A percentile compares a stretch with the other conserved stretches of the same genome.
Conservation (phyloP, 2,113 vertebrate species). For the Mormoops blainvillei region DNA sequence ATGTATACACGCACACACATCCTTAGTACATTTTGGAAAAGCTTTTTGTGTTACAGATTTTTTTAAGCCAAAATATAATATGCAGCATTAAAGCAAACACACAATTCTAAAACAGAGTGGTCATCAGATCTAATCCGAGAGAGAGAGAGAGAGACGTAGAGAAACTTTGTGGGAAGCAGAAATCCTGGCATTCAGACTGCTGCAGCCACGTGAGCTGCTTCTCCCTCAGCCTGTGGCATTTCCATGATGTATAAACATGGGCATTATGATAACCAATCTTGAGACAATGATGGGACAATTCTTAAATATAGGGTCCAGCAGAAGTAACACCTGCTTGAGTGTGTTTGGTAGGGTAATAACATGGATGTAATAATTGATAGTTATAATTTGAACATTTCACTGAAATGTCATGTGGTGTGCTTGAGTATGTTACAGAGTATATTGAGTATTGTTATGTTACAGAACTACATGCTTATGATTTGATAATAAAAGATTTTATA, state of each 20-base stretch:
- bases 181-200: not conserved
- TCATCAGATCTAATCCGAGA: not conserved
- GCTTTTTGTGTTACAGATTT: not conserved
- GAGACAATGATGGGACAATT: not conserved
- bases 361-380: too few relatives aligned
- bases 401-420: too few relatives aligned
- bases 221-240: not conserved
- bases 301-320: not conserved
- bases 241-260: not conserved
- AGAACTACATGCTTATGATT: too few relatives aligned
- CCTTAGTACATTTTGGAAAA: not conserved
- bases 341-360: too few relatives aligned
- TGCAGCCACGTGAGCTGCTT: not conserved
- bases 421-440: too few relatives aligned
- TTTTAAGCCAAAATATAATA: not conserved
- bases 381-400: too few relatives aligned
- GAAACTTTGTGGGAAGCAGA: not conserved
- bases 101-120: not conserved
- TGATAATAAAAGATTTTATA: too few relatives aligned
- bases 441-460: too few relatives aligned
- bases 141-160: not conserved
- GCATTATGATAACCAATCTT: not conserved
- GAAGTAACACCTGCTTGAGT: too few relatives aligned
- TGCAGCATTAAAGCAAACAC: not conserved
- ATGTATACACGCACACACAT: not conserved